Conservation (phyloP, 2,797 vertebrate genomes). For the Ibycter americanus region DNA sequence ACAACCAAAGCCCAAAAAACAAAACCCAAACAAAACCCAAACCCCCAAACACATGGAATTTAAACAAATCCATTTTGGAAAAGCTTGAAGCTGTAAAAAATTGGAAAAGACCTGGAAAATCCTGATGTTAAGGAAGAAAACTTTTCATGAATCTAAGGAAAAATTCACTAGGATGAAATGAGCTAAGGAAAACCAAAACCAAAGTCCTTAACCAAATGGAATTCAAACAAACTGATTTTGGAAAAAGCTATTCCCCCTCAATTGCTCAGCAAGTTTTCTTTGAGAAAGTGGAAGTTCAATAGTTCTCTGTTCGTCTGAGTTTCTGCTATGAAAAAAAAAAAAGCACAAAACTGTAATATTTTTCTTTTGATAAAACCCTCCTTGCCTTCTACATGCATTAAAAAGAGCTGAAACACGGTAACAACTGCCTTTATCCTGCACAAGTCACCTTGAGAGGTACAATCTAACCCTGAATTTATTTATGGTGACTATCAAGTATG, state of each 20-base stretch:
- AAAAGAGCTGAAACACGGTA: conserved; percentile 22
- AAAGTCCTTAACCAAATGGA: not conserved
- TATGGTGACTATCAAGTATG: not conserved
- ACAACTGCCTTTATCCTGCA: conserved; percentile 19
- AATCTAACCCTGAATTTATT: conserved; percentile 41
- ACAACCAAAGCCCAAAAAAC: not conserved
- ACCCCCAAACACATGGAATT: not conserved
- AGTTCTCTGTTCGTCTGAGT: not conserved
- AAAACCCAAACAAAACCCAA: not conserved
- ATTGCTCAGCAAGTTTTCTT: not conserved
- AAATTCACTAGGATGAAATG: not conserved
- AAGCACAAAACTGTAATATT: not conserved
- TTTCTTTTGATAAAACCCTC: conserved; percentile 21
- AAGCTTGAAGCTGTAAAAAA: not conserved
- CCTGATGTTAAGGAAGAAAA: not conserved
- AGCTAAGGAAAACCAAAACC: not conserved
- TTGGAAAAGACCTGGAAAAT: not conserved
- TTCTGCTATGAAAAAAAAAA: not conserved
- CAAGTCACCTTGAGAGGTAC: conserved; percentile 47
- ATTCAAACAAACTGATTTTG: not conserved
- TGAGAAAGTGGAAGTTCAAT: not conserved
- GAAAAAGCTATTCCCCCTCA: not conserved
- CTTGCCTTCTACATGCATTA: not conserved
- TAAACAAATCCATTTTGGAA: not conserved
- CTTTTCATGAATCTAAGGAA: not conserved